These are phyloP conservation scores for Andinoacara biseriatus DNA, from an alignment of 2,113 vertebrate genomes.

Conservation along the genomic window DNA sequence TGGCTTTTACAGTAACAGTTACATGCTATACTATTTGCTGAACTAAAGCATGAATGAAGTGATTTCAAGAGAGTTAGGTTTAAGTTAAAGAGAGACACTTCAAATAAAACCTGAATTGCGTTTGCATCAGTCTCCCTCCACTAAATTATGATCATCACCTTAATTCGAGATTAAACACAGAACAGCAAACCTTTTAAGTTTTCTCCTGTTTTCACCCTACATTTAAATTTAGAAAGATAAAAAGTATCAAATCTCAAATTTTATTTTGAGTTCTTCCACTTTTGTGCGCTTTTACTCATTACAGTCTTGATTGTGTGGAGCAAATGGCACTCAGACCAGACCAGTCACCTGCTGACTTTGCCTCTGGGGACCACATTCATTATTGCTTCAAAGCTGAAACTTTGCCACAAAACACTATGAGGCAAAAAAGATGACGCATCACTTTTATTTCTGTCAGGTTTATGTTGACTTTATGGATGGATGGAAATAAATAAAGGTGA, in stretches of 20 bases:
- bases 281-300: neutral
- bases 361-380: neutral
- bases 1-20: too few species aligned
- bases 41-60: rapidly evolving
- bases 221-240: neutral
- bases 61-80: neutral
- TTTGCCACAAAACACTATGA: neutral
- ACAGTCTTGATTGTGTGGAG: neutral
- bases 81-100: neutral
- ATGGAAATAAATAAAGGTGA: neutral
- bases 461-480: neutral
- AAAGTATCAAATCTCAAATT: neutral
- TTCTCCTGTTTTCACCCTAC: neutral
- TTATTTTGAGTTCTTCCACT: rapidly evolving
- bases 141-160: rapidly evolving
- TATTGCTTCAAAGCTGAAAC: neutral
- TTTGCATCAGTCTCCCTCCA: rapidly evolving
- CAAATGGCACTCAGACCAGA: neutral
- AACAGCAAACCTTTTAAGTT: neutral
- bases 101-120: rapidly evolving
- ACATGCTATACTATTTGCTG: neutral
- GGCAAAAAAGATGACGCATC: neutral
- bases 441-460: neutral
- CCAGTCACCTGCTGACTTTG: neutral
- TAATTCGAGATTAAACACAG: neutral